A percentile compares a stretch with the other conserved stretches of the same genome.
Evolutionary conservation across 2,797 vertebrate genomes (phyloP).

Genomic region (Clarias platycephalus): DNA sequence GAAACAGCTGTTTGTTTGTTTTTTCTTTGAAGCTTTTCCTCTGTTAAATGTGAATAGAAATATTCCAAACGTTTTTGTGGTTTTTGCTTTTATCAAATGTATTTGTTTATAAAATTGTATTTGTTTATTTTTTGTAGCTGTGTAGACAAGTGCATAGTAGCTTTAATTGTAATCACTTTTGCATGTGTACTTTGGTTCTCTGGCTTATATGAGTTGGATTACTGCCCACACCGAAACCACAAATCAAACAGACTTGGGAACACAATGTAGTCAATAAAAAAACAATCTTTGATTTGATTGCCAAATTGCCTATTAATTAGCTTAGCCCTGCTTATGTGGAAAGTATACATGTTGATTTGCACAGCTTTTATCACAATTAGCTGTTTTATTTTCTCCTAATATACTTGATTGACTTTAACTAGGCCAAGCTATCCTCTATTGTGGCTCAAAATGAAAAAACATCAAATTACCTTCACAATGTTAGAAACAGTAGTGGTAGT

Average conservation of each 20-base stretch:
- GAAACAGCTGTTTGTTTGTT: no score
- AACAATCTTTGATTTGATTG: slow-evolving; percentile 32
- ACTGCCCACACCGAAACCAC: slow-evolving; percentile 24
- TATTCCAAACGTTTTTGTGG: background rate
- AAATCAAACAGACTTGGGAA: slow-evolving; percentile 40
- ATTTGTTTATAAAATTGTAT: background rate
- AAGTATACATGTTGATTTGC: slow-evolving; percentile 37
- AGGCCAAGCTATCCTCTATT: slow-evolving; percentile 12
- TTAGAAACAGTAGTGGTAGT: background rate
- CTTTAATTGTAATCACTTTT: background rate
- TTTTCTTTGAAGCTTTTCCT: background rate
- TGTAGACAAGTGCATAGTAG: no score
- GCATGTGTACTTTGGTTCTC: background rate
- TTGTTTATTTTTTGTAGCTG: no score
- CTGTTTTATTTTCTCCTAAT: slow-evolving; percentile 46
- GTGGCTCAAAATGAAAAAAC: background rate
- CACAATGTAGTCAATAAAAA: slow-evolving; percentile 38
- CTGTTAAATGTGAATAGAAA: slow-evolving; percentile 1
- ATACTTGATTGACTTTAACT: slow-evolving; percentile 45
- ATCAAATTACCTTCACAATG: background rate
- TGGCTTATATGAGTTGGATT: background rate
- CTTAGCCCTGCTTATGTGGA: slow-evolving; percentile 48
- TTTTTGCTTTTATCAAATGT: background rate
- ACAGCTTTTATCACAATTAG: slow-evolving; percentile 48
- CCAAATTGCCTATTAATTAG: slow-evolving; percentile 41